Base-by-base conservation (phyloP, 2,797 vertebrate species). In the Lagocephalus sceleratus region DNA sequence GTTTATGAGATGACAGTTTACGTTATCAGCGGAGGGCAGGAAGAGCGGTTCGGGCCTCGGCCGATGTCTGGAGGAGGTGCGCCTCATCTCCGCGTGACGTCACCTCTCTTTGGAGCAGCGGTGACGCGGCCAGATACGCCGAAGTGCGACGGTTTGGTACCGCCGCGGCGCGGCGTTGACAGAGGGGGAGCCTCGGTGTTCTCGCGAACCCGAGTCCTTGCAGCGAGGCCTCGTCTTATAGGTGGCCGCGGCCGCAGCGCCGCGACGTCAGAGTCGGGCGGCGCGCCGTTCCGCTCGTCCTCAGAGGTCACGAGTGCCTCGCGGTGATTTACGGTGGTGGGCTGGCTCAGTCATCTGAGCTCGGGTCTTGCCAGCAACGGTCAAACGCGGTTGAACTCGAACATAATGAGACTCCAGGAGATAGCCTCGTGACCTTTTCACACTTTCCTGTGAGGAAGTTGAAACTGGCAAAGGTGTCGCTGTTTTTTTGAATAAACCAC, bases 1-100 rank as follows among this genome's bases (percentile, higher is more conserved):
- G 54, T n/a, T 62, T 45, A 65, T 45, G 19, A 46, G 47, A 61
- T 53, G 65, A 63, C 51, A 2, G 73, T 73, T 78, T 74, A 79
- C 69, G 21, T 54, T 51, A 46, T 7, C 45, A 61, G 21, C 0
- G 5, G 26, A 60, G 68, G 75, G 71, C 61, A 71, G 63, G 67
- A 56, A 59, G 51, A 17, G 4, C 0, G 38, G 66, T 62, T 63
- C 68, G 56, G 19, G 26, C 32, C 14, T 5, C 11, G 32, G 32
- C 32, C 14, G 32, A 35, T 35, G 12, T 14, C 32, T 11, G 39
- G 42, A 1, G 15, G 6, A 15, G 45, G 21, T 61, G 43, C 2
- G 39, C 48, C 54, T 25, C 48, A 60, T 43, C 25, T 22, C 2
- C 14, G 15, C 35, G 47, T 63, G 40, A 61, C 41, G 51, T 60